Evolutionary conservation across 1,140 invertebrate genomes (phyloP), one percentile per base, ranked within the genome.

Genomic region (Eumeta japonica): DNA sequence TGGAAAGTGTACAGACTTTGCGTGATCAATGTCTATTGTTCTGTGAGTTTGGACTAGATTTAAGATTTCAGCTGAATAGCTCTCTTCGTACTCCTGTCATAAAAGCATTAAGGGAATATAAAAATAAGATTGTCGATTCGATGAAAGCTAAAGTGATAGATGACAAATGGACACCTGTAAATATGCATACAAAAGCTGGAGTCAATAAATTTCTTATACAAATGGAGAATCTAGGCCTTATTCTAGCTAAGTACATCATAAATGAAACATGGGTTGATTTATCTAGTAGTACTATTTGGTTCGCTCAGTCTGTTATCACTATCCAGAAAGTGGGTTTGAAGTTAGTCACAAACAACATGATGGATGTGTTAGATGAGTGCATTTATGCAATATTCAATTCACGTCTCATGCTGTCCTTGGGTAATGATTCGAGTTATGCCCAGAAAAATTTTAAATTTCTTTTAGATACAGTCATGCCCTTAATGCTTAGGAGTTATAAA

Each of bases 1-100:
- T 92, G 10, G 90, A 95, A 60, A 94, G 93, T 76, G 87, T 97
- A 28, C 78, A 83, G 28, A 81, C 83, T 49, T 82, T 92, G 18
- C 79, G 88, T 44, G 79, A 80, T 48, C 86, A 92, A 33, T 92
- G 90, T 55, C 51, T 41, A 27, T 41, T 80, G 31, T 78, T 81
- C 28, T 80, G 75, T 41, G 77, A 81, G 47, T 81, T 81, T 52
- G 80, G 80, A 13, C 53, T 81, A 38, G 80, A 81, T 56, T 68
- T 97, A 17, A 81, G 83, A 31, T 95, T 93, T 64, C 85, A 90
- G 52, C 73, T 97, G 33, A 88, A 94, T 52, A 83, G 84, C 17
- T 80, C 90, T 40, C 72, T 96, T 19, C 77, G 86, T 45, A 76
- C 78, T 10, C 84, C 88, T 12, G 75, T 75, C 11, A 66, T 61